These are phyloP conservation scores for Circaetus gallicus DNA, from an alignment of 2,113 vertebrate genomes.

Conservation along the genomic window DNA sequence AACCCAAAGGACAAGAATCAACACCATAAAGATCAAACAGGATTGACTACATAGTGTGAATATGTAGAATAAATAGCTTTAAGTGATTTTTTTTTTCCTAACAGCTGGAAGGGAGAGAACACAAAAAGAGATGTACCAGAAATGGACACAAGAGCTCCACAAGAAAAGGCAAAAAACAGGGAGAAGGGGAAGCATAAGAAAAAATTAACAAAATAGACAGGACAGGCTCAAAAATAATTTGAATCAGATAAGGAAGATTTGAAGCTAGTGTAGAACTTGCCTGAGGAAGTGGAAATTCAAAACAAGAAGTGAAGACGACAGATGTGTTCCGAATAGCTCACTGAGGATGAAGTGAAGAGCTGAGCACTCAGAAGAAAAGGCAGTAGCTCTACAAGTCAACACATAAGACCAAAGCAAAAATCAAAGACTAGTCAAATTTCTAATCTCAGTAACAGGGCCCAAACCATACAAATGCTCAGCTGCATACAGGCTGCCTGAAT, in stretches of 20 bases:
- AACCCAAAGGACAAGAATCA: not conserved
- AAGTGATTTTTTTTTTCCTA: not conserved
- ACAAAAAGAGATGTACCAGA: not conserved
- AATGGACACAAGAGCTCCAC: not conserved
- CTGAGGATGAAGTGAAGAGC: not conserved
- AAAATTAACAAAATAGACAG: constrained; percentile 4
- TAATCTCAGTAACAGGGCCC: not conserved
- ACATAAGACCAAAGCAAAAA: not conserved
- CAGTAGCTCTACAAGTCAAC: not conserved
- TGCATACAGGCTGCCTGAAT: not conserved
- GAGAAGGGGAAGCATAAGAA: not conserved
- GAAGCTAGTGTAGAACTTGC: not conserved
- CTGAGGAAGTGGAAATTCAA: not conserved
- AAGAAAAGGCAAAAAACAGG: not conserved
- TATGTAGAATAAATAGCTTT: not conserved
- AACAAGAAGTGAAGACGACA: not conserved
- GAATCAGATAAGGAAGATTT: not conserved
- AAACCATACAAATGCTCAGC: not conserved
- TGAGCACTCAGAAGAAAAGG: not conserved
- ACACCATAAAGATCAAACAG: not conserved
- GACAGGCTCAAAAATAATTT: not conserved
- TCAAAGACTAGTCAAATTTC: not conserved
- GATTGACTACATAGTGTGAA: not conserved
- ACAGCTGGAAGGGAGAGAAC: not conserved
- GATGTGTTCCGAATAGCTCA: not conserved